phyloP scores from a whole-genome alignment of 2,113 vertebrate species.

The Reinhardtius hippoglossoides region DNA sequence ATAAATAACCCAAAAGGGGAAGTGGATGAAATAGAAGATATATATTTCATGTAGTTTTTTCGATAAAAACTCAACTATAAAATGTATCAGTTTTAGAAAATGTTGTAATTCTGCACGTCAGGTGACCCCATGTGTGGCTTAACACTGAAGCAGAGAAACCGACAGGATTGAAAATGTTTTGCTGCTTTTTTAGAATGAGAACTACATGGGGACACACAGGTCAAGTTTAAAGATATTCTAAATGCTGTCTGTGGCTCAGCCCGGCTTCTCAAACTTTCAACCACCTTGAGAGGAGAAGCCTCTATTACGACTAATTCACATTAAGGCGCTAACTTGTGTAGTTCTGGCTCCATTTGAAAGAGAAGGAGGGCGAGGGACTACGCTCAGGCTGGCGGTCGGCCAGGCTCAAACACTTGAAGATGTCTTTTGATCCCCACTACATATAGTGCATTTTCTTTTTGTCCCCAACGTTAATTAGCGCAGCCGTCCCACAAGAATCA shows the following conservation, averaged over 20 bases:
- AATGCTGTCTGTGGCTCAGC: slow-evolving; percentile 1
- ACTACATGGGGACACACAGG: not conserved
- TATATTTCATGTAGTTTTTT: too few relatives aligned
- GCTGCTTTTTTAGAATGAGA: not conserved
- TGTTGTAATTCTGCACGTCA: not conserved
- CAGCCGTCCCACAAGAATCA: slow-evolving; percentile 52
- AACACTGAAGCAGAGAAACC: not conserved
- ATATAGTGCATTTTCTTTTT: slow-evolving; percentile 38
- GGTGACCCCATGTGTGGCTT: not conserved
- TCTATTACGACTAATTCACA: slow-evolving; percentile 16
- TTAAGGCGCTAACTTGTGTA: slow-evolving; percentile 14
- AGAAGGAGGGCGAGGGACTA: slow-evolving; percentile 26
- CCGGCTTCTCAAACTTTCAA: slow-evolving; percentile 1
- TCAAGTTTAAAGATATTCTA: slow-evolving; percentile 5
- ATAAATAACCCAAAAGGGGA: too few relatives aligned
- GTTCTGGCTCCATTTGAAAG: slow-evolving; percentile 13
- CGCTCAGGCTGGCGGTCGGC: slow-evolving; percentile 34
- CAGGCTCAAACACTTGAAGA: slow-evolving; percentile 52
- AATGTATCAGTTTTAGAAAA: not conserved
- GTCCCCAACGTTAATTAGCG: slow-evolving; percentile 52
- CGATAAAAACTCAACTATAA: not conserved
- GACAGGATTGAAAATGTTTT: not conserved
- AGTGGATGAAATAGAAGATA: too few relatives aligned
- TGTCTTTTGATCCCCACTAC: slow-evolving; percentile 63
- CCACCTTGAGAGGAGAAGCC: slow-evolving; percentile 27